Evolutionary conservation across 2,888 invertebrate species (phyloP), one percentile per base, ranked within the genome.

Genomic region (Zele albiditarsus): DNA sequence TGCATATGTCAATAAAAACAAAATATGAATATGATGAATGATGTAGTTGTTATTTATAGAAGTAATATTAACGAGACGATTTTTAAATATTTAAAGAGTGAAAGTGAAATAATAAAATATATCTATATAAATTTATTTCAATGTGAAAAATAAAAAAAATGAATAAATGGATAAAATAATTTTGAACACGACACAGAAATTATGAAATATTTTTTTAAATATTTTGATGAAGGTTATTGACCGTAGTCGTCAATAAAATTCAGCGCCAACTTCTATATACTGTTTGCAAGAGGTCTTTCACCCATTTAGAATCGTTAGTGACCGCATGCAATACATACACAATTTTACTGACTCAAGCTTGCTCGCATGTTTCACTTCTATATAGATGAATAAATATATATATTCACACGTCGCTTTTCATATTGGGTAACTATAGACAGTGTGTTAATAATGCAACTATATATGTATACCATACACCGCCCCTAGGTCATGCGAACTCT

Each of bases 281-380:
- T 53, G 53, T 33, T 14, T 27, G 1, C 14, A 27, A 46, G 57
- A 71, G 71, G 65, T 73, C 66, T 57, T 73, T 67, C 38, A 73
- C 66, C 73, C 42, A 38, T 66, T 73, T 66, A 38, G 58, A 73
- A 31, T 38, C 23, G 57, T 66, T 73, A 33, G 46, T 25, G 49
- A 67, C 49, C 28, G n/a, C 25, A 31, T 67, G 67, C 67, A 68
- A 33, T 68, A 49, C 27, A 68, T 53, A 53, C 31, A 57, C 31
- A 20, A 27, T 27, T 20, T 67, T 8, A 49, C 23, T 14, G 3
- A 27, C 42, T 66, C 66, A 38, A 33, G n/a, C 46, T n/a, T 46
- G n/a, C 46, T 46, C 6, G n/a, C 46, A 46, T 46, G 46, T n/a
- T 46, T 28, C 60, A 16, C 28, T 16, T 3, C 12, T 58, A 23